A percentile compares a stretch with the other conserved stretches of the same genome.
These are phyloP conservation scores for Sphaerophoria taeniata DNA, from an alignment of 2,888 invertebrate genomes.

Conservation along the genomic window DNA sequence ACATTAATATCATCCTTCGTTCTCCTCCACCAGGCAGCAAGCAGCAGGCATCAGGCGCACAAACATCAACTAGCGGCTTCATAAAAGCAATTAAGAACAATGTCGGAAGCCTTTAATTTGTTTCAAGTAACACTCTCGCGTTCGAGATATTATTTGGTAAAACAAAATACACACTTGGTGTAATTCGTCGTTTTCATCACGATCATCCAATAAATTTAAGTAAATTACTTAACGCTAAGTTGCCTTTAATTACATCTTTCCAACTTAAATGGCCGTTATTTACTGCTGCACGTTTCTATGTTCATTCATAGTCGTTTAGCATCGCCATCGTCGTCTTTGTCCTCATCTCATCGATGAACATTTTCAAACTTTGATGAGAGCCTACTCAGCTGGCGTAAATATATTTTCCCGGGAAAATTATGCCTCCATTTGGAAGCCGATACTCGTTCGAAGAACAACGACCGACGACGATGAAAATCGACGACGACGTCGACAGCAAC, in stretches of 20 bases:
- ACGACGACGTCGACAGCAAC: not conserved
- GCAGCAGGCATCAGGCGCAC: no score
- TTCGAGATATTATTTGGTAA: not conserved
- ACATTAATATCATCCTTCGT: no score
- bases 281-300: conserved; percentile 22
- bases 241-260: conserved; percentile 35
- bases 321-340: not conserved
- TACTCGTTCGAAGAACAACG: conserved; percentile 1
- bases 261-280: conserved; percentile 33
- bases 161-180: conserved; percentile 30
- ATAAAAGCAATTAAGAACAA: conserved; percentile 37
- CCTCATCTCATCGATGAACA: not conserved
- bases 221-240: conserved; percentile 53
- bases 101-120: conserved; percentile 44
- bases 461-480: not conserved
- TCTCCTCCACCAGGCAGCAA: no score
- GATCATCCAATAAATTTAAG: conserved; percentile 57
- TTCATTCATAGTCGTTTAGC: not conserved
- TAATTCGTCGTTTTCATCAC: conserved; percentile 55
- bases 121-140: not conserved
- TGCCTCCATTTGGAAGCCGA: not conserved
- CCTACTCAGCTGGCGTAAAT: not conserved
- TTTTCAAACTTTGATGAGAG: not conserved
- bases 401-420: not conserved
- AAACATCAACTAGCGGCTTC: conserved; percentile 29